phyloP scores from a whole-genome alignment of 1,140 invertebrate species.

The Rhopalosiphum padi region DNA sequence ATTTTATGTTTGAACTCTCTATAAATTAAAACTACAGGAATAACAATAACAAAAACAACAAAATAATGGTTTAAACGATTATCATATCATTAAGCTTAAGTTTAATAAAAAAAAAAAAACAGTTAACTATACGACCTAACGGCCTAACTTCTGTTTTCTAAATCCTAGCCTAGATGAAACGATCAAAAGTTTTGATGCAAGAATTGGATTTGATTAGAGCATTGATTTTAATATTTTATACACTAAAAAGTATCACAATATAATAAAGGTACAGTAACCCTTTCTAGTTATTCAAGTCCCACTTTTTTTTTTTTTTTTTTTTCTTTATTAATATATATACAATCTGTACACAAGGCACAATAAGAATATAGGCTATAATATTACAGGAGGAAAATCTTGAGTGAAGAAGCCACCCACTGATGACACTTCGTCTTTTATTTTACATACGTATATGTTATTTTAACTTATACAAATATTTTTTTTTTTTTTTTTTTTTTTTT shows the following conservation, averaged over 20 bases:
- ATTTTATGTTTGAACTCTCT: background rate
- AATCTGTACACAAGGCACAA: too few species aligned
- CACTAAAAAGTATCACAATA: background rate
- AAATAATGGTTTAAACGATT: background rate
- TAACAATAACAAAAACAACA: background rate
- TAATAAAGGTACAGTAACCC: background rate
- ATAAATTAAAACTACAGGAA: conserved; percentile 7
- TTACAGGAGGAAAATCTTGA: too few species aligned
- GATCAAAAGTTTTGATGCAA: background rate
- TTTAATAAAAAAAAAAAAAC: background rate
- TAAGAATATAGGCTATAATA: too few species aligned
- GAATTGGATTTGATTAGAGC: background rate
- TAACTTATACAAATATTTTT: too few species aligned
- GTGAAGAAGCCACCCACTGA: too few species aligned
- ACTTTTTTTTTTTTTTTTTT: too few species aligned
- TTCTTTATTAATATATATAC: too few species aligned
- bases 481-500: too few species aligned
- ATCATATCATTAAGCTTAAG: background rate
- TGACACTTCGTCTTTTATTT: too few species aligned
- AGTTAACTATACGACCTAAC: background rate
- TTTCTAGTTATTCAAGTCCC: background rate
- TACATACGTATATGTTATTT: too few species aligned
- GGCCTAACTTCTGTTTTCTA: background rate
- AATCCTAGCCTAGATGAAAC: background rate
- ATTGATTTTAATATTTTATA: too few species aligned